A percentile compares a stretch with the other conserved stretches of the same genome.
Evolutionary conservation across 1,140 invertebrate genomes (phyloP).

Genomic region (Scaptomyza montana): DNA sequence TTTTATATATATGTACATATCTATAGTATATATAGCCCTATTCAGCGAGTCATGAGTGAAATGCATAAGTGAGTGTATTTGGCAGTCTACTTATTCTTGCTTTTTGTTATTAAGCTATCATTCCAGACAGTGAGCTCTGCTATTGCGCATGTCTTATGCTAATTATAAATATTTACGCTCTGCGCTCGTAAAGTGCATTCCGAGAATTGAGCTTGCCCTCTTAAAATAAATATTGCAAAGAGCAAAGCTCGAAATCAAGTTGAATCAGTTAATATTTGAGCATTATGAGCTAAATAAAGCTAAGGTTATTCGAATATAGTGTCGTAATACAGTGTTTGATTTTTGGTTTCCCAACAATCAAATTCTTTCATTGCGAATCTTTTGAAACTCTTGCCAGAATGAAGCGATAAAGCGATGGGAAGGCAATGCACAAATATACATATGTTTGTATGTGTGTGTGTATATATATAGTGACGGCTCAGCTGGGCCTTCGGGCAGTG

Average conservation of each 20-base stretch:
- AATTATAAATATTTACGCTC: constrained; percentile 25
- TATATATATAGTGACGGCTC: constrained; percentile 6
- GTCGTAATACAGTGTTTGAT: constrained; percentile 7
- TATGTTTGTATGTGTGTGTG: not conserved
- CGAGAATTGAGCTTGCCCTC: constrained; percentile 18
- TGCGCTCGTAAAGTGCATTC: constrained; percentile 15
- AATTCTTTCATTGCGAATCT: constrained; percentile 28
- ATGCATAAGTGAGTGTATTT: not conserved
- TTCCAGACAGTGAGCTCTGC: not conserved
- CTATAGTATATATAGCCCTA: not conserved
- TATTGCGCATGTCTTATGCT: constrained; percentile 25
- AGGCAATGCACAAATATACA: not conserved
- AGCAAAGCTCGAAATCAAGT: constrained; percentile 19
- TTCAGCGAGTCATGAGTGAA: not conserved
- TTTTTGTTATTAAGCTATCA: not conserved
- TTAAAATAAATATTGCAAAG: constrained; percentile 17
- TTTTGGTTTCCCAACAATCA: constrained; percentile 20
- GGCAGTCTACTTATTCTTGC: not conserved
- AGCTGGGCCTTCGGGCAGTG: constrained; percentile 14
- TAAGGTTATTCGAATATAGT: constrained; percentile 3
- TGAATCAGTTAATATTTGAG: not conserved
- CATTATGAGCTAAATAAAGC: not conserved
- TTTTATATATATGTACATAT: not conserved
- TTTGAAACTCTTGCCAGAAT: constrained; percentile 22
- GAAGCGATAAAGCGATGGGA: constrained; percentile 1